phyloP scores from a whole-genome alignment of 2,797 vertebrate genomes.

The Artibeus lituratus region DNA sequence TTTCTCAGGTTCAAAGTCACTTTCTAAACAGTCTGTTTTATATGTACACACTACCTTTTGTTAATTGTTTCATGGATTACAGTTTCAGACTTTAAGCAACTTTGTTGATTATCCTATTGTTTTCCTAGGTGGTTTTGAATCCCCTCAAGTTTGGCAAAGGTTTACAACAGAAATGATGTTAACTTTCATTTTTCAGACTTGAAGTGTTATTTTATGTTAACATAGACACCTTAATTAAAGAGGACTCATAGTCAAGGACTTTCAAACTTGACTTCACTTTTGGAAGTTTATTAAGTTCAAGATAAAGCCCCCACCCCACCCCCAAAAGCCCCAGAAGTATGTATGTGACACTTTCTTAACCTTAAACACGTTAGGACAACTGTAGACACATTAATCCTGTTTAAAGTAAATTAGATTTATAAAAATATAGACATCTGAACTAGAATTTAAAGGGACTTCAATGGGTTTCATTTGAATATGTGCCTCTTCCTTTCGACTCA shows the following conservation, averaged over 20 bases:
- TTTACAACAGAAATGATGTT: constrained; percentile 58
- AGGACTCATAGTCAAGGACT: constrained; percentile 17
- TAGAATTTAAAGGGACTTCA: background rate
- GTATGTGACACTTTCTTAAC: background rate
- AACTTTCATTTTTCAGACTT: constrained; percentile 47
- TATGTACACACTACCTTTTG: background rate
- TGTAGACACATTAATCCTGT: background rate
- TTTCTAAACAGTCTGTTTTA: constrained; percentile 32
- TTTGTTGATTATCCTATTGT: constrained; percentile 37
- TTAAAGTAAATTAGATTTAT: constrained; percentile 6
- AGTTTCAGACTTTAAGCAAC: constrained; percentile 16
- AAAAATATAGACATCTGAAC: background rate
- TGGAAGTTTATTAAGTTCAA: background rate
- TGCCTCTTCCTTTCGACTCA: background rate
- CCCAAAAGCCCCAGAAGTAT: background rate
- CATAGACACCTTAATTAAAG: background rate
- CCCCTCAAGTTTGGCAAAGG: constrained; percentile 33
- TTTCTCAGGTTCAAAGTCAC: constrained; percentile 28
- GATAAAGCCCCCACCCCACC: background rate
- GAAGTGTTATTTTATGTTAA: background rate
- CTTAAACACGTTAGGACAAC: background rate
- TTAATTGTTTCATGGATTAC: constrained; percentile 48
- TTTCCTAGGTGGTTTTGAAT: background rate
- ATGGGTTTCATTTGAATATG: background rate
- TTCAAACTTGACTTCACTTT: constrained; percentile 24